These are phyloP conservation scores for Dermatemys mawii DNA, from an alignment of 2,113 vertebrate genomes.

Conservation along the genomic window DNA sequence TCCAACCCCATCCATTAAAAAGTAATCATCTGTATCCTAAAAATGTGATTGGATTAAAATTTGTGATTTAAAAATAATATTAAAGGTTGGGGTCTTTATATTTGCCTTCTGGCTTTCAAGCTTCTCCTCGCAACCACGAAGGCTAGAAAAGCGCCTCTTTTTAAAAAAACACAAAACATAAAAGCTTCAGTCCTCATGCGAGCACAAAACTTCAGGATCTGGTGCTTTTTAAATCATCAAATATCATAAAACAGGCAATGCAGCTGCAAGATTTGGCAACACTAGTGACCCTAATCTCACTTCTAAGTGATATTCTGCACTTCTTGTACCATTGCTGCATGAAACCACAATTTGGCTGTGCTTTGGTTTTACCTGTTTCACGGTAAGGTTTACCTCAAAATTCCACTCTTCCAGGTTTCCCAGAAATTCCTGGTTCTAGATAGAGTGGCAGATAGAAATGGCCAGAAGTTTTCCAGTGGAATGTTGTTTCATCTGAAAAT, in stretches of 20 bases:
- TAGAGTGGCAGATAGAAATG: background rate
- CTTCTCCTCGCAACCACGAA: background rate
- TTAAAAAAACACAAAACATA: background rate
- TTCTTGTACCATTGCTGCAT: background rate
- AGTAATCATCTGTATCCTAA: background rate
- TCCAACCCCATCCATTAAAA: background rate
- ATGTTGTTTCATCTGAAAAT: background rate
- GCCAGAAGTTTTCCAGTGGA: background rate
- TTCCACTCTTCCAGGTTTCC: background rate
- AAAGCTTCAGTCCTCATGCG: background rate
- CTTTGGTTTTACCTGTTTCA: background rate
- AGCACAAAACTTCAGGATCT: background rate
- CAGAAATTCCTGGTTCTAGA: background rate
- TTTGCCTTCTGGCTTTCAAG: background rate
- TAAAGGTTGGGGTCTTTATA: background rate
- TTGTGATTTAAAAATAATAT: background rate
- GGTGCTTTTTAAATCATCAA: background rate
- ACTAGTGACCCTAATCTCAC: background rate
- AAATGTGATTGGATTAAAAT: background rate
- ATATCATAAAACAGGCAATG: background rate
- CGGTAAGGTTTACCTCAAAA: background rate
- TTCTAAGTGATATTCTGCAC: background rate
- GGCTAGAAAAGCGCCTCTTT: fast-evolving
- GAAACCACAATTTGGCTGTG: background rate
- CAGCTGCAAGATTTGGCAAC: background rate